Evolutionary conservation across 2,888 invertebrate genomes (phyloP), one percentile per base, ranked within the genome.

Genomic region (Iphiclides podalirius): DNA sequence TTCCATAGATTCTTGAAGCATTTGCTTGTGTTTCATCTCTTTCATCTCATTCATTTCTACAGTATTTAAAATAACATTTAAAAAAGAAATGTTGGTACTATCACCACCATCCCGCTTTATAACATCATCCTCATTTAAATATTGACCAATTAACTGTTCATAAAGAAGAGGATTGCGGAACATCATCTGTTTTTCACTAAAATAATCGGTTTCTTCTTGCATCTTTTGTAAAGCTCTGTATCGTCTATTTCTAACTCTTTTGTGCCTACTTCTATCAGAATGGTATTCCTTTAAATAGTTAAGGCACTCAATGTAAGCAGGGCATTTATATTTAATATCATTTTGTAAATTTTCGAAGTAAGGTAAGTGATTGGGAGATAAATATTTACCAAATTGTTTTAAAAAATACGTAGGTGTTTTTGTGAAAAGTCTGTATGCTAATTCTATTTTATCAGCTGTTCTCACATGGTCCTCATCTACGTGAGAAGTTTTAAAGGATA

Each of bases 141-240:
- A 97, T 66, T 94, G 94, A 0, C 97, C 98, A 35, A 98, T 90
- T 59, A 98, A 85, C 66, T 97, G 95, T 57, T 98, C 96, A 80
- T 96, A 98, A 0, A 98, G 79, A 44, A 95, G 87, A 0, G 98
- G 98, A 75, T 97, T 96, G 52, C 98, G 86, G 59, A 92, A 93
- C 92, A 96, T 96, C 98, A 98, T 98, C 88, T 96, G 95, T 52
- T 92, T 92, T 74, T 98, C 97, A 71, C 94, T 94, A 67, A 98
- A 98, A 78, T 98, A 98, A 59, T 91, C 90, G 8, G 92, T 91
- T 55, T 93, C 91, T 42, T 90, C 82, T 31, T 94, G 86, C 57
- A 98, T 76, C 64, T 92, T 90, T 63, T 94, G 92, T 68, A 98
- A 80, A 1, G 97, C 97, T 66, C 93, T 92, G 70, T 92, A 97